These are phyloP conservation scores for Tetraodon nigroviridis DNA, from an alignment of 2,113 vertebrate genomes.

Conservation along the genomic window DNA sequence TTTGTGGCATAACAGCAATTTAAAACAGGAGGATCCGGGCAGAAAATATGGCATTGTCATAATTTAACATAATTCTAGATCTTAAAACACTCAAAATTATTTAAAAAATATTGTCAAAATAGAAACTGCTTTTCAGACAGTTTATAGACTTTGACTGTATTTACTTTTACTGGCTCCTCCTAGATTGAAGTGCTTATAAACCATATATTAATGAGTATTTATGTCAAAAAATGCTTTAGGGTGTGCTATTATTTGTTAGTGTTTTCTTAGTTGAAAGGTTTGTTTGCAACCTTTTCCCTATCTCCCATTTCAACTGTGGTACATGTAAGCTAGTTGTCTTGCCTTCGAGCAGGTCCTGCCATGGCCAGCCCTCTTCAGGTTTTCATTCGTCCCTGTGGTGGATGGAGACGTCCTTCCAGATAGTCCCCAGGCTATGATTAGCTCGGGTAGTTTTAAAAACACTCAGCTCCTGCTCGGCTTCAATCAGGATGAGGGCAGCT, in stretches of 20 bases:
- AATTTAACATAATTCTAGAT: too few species aligned
- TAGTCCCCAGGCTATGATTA: slow-evolving; percentile 80
- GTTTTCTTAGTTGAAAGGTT: neutral
- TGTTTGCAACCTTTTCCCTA: neutral
- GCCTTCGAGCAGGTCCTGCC: slow-evolving; percentile 58
- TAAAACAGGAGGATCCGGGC: too few species aligned
- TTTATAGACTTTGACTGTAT: too few species aligned
- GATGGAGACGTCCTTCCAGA: slow-evolving; percentile 85
- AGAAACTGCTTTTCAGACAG: too few species aligned
- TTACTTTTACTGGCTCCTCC: too few species aligned
- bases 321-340: neutral
- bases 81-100: too few species aligned
- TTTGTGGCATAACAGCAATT: too few species aligned
- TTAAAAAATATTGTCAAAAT: too few species aligned
- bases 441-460: slow-evolving; percentile 77
- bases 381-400: slow-evolving; percentile 87
- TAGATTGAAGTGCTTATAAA: too few species aligned
- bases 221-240: too few species aligned
- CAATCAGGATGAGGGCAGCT: slow-evolving; percentile 88
- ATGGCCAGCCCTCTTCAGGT: slow-evolving; percentile 79
- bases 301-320: neutral
- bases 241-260: neutral
- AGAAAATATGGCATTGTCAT: too few species aligned
- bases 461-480: slow-evolving; percentile 83
- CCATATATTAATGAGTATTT: too few species aligned